Conservation (phyloP, 64 coral and sea anemone genomes). For the Montipora foliosa region DNA sequence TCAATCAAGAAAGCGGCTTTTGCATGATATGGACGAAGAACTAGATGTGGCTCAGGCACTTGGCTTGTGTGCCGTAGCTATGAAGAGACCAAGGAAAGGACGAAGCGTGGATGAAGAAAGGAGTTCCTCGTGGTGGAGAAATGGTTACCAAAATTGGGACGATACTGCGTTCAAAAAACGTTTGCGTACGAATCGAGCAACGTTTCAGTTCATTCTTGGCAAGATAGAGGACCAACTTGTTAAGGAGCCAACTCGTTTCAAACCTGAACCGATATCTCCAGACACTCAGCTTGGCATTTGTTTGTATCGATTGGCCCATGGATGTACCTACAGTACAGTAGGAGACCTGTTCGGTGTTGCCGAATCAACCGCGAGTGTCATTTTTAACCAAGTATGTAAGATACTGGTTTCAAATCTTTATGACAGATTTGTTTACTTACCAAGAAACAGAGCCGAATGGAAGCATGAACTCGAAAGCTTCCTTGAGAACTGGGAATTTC, state of each 20-base stretch:
- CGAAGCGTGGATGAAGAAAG: slow-evolving; percentile 42
- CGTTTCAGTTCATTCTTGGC: slow-evolving; percentile 60
- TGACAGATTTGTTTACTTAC: slow-evolving; percentile 51
- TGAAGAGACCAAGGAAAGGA: slow-evolving; percentile 40
- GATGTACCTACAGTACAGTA: slow-evolving; percentile 40
- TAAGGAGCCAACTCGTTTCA: slow-evolving; percentile 56
- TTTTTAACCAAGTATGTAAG: slow-evolving; percentile 51
- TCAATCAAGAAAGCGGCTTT: too few relatives aligned
- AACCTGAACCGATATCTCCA: slow-evolving; percentile 47
- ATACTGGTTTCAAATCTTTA: not conserved
- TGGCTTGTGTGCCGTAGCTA: too few relatives aligned
- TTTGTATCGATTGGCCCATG: slow-evolving; percentile 59
- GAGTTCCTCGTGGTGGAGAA: slow-evolving; percentile 46
- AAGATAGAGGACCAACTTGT: slow-evolving; percentile 38
- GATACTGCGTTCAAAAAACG: slow-evolving; percentile 70
- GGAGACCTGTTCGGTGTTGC: slow-evolving; percentile 71
- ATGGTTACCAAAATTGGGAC: slow-evolving; percentile 63
- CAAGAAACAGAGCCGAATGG: slow-evolving; percentile 43
- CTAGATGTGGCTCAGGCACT: too few relatives aligned
- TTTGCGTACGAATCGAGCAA: slow-evolving; percentile 64
- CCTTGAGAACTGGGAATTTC: slow-evolving; percentile 58
- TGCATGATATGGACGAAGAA: too few relatives aligned
- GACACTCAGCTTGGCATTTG: slow-evolving; percentile 64
- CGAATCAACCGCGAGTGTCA: slow-evolving; percentile 17
- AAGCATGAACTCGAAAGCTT: not conserved